A percentile compares a stretch with the other conserved stretches of the same genome.
Evolutionary conservation across 2,113 vertebrate genomes (phyloP).

Genomic region (Eonycteris spelaea): DNA sequence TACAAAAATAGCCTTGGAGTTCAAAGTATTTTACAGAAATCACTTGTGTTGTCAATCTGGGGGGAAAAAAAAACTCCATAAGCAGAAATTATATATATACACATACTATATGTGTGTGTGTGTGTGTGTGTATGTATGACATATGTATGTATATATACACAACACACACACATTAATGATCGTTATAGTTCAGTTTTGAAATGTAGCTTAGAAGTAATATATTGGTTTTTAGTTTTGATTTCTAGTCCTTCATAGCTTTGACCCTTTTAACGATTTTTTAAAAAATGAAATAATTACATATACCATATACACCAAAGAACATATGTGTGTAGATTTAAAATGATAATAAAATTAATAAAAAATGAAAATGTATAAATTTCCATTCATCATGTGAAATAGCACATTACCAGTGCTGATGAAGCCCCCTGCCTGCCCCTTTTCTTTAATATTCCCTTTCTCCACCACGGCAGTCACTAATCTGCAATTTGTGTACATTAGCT

Average conservation of each 20-base stretch:
- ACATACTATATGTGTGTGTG: too few relatives aligned
- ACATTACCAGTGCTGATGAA: background rate
- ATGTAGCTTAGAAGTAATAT: background rate
- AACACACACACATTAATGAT: background rate
- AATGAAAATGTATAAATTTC: background rate
- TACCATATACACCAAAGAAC: background rate
- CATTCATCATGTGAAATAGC: background rate
- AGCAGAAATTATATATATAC: background rate
- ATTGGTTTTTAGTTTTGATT: background rate
- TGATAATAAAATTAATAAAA: background rate
- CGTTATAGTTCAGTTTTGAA: background rate
- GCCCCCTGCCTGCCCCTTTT: background rate
- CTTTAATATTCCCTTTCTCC: background rate
- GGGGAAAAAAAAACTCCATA: background rate
- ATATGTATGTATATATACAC: too few relatives aligned
- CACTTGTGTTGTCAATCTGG: background rate
- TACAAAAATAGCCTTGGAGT: background rate
- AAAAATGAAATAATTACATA: background rate
- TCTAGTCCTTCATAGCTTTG: background rate
- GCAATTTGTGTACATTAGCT: background rate
- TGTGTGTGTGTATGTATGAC: too few relatives aligned
- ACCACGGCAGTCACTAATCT: background rate
- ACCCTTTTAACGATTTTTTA: background rate
- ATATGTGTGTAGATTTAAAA: background rate
- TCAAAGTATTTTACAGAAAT: slow-evolving; percentile 29